Evolutionary conservation across 2,113 vertebrate genomes (phyloP), one percentile per base, ranked within the genome.

Genomic region (Psilopogon haemacephalus): DNA sequence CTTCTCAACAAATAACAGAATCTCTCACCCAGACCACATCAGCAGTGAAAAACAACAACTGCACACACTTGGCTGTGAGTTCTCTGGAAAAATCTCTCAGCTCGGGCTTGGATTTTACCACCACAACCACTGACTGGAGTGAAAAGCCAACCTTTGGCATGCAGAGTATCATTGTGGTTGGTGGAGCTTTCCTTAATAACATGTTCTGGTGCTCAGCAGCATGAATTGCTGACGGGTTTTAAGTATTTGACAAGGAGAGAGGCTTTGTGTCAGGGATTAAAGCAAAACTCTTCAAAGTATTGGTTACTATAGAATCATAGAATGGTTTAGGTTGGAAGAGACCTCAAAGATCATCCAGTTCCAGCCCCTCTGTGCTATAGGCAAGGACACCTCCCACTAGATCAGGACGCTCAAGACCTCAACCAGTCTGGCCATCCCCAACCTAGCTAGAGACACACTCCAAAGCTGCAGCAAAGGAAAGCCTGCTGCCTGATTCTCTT

Each of bases 81-180:
- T 92, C 83, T 87, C 58, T 2, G 19, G 76, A 89, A 94, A 93
- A 95, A 86, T 42, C 70, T 64, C 79, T 84, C 76, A 24, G 5
- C 24, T 56, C 80, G 67, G 55, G 33, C 50, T 84, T 84, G 30
- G 50, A 89, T 69, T 95, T 95, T 96, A 97, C 91, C 87, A 68
- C 86, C 50, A 90, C 95, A 88, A 74, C 90, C 91, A 88, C 79
- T 73, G 76, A 90, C 46, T 79, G 91, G 85, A 84, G 69, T 10
- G 6, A 89, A 90, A 96, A 89, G 40, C n/a, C 68, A 88, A 13
- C 56, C 54, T 65, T 50, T 90, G 80, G 80, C 64, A 60, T 8
- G 32, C 6, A 77, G 76, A 91, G 48, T 90, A 81, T 71, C 86
- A 59, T 15, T 94, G 86, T 95, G 95, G 92, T 81, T 74, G 15